Percentiles rank a stretch among this genome's conserved stretches.
phyloP scores from a whole-genome alignment of 2,888 invertebrate genomes.

The Branchellion lobata region DNA sequence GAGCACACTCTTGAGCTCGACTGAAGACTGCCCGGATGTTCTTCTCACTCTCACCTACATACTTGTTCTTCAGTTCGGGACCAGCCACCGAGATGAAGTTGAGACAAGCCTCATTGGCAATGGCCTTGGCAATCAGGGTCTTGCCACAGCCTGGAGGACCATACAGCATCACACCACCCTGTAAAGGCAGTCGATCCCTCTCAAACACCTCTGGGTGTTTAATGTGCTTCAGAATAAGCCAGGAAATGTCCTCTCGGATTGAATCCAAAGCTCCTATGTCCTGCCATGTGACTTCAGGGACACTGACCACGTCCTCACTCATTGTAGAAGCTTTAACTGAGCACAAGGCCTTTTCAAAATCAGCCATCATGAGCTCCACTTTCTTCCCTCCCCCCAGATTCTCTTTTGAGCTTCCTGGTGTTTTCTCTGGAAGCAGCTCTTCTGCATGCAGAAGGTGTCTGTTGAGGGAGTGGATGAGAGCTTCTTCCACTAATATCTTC shows the following conservation, averaged over 20 bases:
- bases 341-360: conserved; percentile 20
- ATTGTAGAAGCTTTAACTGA: conserved; percentile 12
- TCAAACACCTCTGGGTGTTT: conserved; percentile 19
- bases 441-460: neutral
- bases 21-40: conserved; percentile 23
- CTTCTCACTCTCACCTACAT: conserved; percentile 37
- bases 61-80: conserved; percentile 34
- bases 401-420: no score
- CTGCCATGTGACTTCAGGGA: conserved; percentile 34
- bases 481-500: neutral
- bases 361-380: neutral
- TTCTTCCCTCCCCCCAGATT: neutral
- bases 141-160: conserved; percentile 43
- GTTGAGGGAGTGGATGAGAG: neutral
- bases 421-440: neutral
- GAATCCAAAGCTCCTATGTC: conserved; percentile 17
- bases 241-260: neutral
- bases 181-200: neutral
- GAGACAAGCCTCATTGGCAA: conserved; percentile 37
- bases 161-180: conserved; percentile 30
- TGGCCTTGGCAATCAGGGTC: conserved; percentile 34
- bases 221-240: conserved; percentile 25
- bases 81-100: conserved; percentile 37
- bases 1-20: conserved; percentile 31
- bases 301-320: conserved; percentile 1